phyloP scores from a whole-genome alignment of 2,888 invertebrate genomes.

The Tetrapedia diversipes region DNA sequence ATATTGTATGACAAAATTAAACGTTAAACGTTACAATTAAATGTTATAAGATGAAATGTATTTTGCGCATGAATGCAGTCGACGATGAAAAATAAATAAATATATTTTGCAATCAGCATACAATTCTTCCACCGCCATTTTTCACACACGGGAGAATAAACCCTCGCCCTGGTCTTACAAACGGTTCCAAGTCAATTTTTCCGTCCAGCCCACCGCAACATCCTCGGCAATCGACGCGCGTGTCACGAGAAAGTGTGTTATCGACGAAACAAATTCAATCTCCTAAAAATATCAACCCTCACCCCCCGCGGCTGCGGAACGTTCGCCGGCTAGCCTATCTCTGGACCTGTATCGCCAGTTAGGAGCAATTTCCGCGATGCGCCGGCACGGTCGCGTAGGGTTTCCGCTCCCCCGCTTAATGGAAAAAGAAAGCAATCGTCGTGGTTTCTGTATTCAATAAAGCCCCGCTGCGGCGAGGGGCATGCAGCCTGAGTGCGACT shows the following conservation, averaged over 20 bases:
- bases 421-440: constrained; percentile 58
- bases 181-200: not conserved
- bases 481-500: not conserved
- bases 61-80: too few relatives aligned
- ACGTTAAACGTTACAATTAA: too few relatives aligned
- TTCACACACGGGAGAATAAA: not conserved
- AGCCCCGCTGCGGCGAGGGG: constrained; percentile 2
- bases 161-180: not conserved
- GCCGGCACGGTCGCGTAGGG: constrained; percentile 20
- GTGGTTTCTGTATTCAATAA: constrained; percentile 56
- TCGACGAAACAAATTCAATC: constrained; percentile 41
- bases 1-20: too few relatives aligned
- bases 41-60: too few relatives aligned
- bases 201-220: not conserved
- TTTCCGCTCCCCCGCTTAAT: too few relatives aligned
- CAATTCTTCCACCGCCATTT: not conserved
- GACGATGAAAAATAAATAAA: too few relatives aligned
- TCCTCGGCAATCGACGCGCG: not conserved
- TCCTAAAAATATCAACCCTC: constrained; percentile 37
- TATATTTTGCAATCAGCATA: too few relatives aligned
- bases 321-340: not conserved
- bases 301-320: not conserved
- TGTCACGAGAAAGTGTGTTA: constrained; percentile 4
- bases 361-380: constrained; percentile 48
- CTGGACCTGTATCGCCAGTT: constrained; percentile 21